A percentile compares a stretch with the other conserved stretches of the same genome.
Conservation (phyloP, 2,888 invertebrate species). For the Lasioglossum malachurum region DNA sequence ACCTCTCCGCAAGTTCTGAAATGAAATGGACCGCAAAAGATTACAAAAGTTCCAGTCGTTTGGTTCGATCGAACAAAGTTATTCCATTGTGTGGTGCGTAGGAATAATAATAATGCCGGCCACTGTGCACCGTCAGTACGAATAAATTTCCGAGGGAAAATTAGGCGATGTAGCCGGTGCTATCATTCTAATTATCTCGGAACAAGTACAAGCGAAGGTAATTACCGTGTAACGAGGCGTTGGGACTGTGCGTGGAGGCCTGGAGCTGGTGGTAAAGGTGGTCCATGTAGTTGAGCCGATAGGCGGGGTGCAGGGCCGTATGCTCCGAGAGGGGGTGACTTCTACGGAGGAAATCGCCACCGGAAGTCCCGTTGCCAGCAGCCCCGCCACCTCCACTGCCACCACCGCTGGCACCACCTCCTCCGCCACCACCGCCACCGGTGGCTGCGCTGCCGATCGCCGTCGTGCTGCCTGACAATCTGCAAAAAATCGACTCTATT, state of each 20-base stretch:
- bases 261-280: constrained; percentile 91
- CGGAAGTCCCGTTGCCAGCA: constrained; percentile 87
- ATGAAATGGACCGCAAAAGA: neutral
- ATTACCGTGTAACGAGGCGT: constrained; percentile 90
- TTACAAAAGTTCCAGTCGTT: no score
- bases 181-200: constrained; percentile 61
- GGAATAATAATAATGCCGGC: neutral
- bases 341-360: constrained; percentile 88
- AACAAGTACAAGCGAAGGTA: constrained; percentile 49
- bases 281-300: constrained; percentile 92
- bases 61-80: neutral
- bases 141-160: constrained; percentile 42
- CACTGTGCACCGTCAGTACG: neutral
- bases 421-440: constrained; percentile 76
- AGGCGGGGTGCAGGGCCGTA: constrained; percentile 89
- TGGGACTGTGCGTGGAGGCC: constrained; percentile 87
- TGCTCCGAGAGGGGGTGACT: constrained; percentile 88
- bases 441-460: constrained; percentile 84
- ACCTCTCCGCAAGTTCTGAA: neutral
- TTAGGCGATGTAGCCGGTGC: constrained; percentile 40
- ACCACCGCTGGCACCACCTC: constrained; percentile 74
- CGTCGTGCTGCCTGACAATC: constrained; percentile 81
- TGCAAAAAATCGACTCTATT: constrained; percentile 58
- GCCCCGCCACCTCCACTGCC: constrained; percentile 85
- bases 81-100: neutral